A percentile compares a stretch with the other conserved stretches of the same genome.
Evolutionary conservation across 2,797 vertebrate genomes (phyloP).

Genomic region (Glossophaga mutica): DNA sequence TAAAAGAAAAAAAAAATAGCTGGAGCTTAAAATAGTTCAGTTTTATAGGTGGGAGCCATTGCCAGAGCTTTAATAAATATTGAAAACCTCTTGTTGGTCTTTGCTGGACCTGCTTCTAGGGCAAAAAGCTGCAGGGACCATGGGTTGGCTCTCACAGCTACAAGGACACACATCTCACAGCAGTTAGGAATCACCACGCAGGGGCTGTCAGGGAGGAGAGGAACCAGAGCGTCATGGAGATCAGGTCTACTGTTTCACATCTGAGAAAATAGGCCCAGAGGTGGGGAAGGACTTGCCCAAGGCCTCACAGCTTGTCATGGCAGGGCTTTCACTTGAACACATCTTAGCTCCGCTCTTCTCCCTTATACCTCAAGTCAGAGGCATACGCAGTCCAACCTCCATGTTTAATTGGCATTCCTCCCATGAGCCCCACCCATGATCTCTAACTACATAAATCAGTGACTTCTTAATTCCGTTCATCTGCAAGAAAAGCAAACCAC

Average conservation of each 20-base stretch:
- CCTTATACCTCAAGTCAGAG: neutral
- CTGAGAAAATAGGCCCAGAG: neutral
- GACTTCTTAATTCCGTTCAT: neutral
- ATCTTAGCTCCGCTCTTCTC: neutral
- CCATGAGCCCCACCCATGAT: no score
- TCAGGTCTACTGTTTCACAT: neutral
- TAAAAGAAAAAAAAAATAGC: slow-evolving; percentile 57
- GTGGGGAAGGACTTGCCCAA: neutral
- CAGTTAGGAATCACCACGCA: neutral
- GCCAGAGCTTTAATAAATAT: slow-evolving; percentile 34
- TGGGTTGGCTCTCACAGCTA: neutral
- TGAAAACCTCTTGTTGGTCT: neutral
- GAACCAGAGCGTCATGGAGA: neutral
- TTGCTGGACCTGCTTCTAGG: neutral
- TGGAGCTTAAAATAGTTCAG: slow-evolving; percentile 57
- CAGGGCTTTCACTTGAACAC: neutral
- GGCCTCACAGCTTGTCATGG: neutral
- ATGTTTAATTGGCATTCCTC: neutral
- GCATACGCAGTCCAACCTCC: neutral
- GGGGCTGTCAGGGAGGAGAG: neutral
- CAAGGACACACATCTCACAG: neutral
- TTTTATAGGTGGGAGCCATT: slow-evolving; percentile 11
- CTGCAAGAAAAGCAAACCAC: neutral
- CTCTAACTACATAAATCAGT: neutral
- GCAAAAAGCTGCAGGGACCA: neutral